Percentiles rank a stretch among this genome's conserved stretches.
These are phyloP conservation scores for Calcarius ornatus DNA, from an alignment of 2,113 vertebrate genomes.

Conservation along the genomic window DNA sequence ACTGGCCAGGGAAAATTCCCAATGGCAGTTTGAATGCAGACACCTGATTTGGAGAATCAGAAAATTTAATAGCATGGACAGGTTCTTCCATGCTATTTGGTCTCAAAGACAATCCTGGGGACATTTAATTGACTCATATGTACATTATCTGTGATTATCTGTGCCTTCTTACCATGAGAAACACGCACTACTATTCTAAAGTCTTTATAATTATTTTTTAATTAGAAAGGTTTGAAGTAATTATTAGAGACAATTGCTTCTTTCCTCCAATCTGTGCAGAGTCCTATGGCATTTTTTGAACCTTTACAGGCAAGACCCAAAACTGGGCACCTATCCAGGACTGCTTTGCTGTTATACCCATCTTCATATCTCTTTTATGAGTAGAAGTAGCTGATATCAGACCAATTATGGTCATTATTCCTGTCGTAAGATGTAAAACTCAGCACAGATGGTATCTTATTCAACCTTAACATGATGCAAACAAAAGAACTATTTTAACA, in stretches of 20 bases:
- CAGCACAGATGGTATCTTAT: constrained; percentile 45
- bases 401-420: constrained; percentile 9
- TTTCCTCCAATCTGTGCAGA: neutral
- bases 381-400: neutral
- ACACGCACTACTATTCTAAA: neutral
- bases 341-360: neutral
- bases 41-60: neutral
- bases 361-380: neutral
- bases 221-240: neutral
- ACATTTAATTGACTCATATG: neutral
- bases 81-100: neutral
- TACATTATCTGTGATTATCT: neutral
- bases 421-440: neutral
- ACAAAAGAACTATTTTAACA: constrained; percentile 50
- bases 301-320: neutral
- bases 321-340: neutral
- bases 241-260: neutral
- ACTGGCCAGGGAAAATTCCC: neutral
- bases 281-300: neutral
- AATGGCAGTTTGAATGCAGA: neutral
- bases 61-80: neutral
- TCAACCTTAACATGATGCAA: constrained; percentile 28
- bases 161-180: neutral
- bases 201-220: neutral
- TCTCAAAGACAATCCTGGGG: neutral